Conservation (phyloP, 2,797 vertebrate genomes). For the Alcedo atthis region DNA sequence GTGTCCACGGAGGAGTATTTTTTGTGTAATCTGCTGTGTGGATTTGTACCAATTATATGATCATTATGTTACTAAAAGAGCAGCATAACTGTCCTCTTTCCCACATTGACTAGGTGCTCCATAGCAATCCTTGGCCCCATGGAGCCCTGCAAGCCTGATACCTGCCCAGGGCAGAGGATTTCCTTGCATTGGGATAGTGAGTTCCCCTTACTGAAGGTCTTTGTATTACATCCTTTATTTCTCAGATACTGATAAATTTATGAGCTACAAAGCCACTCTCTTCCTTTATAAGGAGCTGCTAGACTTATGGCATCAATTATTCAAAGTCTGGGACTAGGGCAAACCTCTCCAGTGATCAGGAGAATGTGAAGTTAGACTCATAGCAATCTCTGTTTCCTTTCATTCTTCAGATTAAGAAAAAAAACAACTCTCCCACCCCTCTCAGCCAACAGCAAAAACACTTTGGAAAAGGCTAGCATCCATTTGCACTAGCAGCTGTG, state of each 20-base stretch:
- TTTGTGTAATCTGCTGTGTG: not conserved
- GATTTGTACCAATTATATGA: not conserved
- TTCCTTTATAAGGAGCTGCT: not conserved
- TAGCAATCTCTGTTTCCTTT: not conserved
- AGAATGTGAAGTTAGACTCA: not conserved
- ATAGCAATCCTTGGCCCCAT: not conserved
- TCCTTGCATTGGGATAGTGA: not conserved
- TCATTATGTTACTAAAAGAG: not conserved
- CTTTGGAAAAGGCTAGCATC: not conserved
- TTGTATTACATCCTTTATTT: conserved; percentile 1
- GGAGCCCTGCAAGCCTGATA: not conserved
- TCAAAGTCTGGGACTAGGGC: not conserved
- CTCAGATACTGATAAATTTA: not conserved
- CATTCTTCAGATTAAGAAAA: not conserved
- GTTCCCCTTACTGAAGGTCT: not conserved
- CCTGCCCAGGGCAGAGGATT: not conserved
- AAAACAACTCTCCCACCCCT: not conserved
- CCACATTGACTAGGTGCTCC: not conserved
- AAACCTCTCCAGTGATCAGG: not conserved
- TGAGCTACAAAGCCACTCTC: not conserved
- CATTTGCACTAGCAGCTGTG: not conserved
- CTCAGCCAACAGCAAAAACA: not conserved
- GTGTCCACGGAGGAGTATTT: not conserved
- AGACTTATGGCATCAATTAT: not conserved
- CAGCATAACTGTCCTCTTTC: not conserved